phyloP scores from a whole-genome alignment of 2,888 invertebrate species.

The Acleris emargana region DNA sequence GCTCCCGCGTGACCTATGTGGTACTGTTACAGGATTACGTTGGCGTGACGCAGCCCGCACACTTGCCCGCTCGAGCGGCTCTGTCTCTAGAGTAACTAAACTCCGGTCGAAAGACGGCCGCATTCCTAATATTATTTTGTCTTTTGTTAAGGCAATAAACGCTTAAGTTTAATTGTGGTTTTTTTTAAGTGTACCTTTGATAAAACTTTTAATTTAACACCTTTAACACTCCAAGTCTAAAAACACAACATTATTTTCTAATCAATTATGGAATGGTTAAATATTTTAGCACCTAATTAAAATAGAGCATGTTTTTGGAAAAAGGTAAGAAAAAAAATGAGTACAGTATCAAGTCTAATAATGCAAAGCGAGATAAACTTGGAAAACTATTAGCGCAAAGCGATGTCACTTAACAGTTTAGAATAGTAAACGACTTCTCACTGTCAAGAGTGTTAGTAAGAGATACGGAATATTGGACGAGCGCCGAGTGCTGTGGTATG shows the following conservation, averaged over 20 bases:
- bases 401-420: conserved; percentile 44
- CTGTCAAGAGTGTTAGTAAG: too few relatives aligned
- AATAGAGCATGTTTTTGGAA: neutral
- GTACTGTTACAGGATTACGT: conserved; percentile 80
- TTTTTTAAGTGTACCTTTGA: conserved; percentile 46
- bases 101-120: conserved; percentile 69
- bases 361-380: conserved; percentile 44
- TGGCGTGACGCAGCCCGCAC: conserved; percentile 63
- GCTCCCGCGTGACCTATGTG: conserved; percentile 70
- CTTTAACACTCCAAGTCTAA: too few relatives aligned
- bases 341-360: conserved; percentile 21
- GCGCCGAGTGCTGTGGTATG: too few relatives aligned
- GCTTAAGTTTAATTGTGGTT: conserved; percentile 60
- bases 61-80: conserved; percentile 44
- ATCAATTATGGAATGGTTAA: too few relatives aligned
- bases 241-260: too few relatives aligned
- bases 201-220: too few relatives aligned
- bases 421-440: too few relatives aligned
- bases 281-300: neutral
- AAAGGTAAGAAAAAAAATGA: neutral
- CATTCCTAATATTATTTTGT: conserved; percentile 72
- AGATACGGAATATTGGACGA: too few relatives aligned
- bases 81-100: conserved; percentile 46
- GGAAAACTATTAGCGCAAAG: conserved; percentile 42
- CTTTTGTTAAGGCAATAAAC: conserved; percentile 76